Conservation (phyloP, 2,113 vertebrate genomes). For the Uria lomvia region DNA sequence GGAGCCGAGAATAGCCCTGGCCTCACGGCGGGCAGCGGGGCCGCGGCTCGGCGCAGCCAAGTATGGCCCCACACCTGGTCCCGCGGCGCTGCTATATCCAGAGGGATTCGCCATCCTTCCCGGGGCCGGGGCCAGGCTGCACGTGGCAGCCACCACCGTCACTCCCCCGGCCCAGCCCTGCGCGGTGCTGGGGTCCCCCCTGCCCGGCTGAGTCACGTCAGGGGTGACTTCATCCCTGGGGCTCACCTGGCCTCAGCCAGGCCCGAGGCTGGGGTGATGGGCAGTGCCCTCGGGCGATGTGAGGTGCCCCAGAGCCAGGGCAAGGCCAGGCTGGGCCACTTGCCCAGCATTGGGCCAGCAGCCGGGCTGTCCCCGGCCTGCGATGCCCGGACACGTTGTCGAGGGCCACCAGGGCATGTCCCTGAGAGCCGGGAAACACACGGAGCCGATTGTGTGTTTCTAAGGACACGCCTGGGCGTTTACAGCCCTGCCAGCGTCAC, state of each 20-base stretch:
- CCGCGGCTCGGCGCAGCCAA: neutral
- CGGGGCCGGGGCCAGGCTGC: neutral
- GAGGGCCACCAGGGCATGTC: conserved; percentile 15
- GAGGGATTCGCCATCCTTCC: neutral
- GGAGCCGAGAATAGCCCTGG: conserved; percentile 40
- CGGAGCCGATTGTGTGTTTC: conserved; percentile 14
- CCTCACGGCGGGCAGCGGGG: neutral
- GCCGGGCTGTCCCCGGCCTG: neutral
- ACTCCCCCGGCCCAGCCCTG: neutral
- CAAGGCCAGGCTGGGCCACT: neutral
- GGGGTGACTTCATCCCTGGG: neutral
- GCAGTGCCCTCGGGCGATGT: neutral
- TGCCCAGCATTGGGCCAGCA: neutral
- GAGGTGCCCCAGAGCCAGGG: neutral
- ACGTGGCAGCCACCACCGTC: neutral
- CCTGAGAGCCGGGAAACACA: neutral
- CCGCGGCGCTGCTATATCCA: neutral
- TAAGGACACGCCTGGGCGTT: conserved; percentile 51
- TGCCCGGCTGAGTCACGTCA: neutral
- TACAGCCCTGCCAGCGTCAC: conserved; percentile 6
- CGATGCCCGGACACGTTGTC: neutral
- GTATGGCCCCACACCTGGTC: neutral
- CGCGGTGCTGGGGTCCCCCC: neutral
- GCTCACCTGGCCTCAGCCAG: neutral
- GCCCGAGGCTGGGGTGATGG: neutral